Evolutionary conservation across 2,888 invertebrate species (phyloP), one percentile per base, ranked within the genome.

Genomic region (Nudaria mundana): DNA sequence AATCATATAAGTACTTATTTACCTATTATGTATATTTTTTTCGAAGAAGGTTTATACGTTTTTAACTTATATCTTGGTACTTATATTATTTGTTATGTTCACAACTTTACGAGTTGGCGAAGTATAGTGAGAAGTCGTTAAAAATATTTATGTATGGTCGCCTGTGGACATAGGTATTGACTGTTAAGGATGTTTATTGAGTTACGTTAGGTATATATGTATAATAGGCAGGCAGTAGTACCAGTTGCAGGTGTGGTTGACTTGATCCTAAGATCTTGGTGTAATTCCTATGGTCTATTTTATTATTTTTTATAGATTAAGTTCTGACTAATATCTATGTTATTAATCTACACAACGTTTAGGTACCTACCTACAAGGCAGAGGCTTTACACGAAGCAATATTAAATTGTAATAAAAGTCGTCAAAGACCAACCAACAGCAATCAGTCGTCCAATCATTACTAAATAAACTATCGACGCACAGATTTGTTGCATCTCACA

Each of bases 71-170:
- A n/a, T n/a, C n/a, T n/a, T n/a, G n/a, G n/a, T n/a, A n/a, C n/a
- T n/a, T n/a, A n/a, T 47, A 46, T 44, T 15, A 18, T 37, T 36
- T 52, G 48, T 61, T 55, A 50, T n/a, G 47, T 52, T 57, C 52
- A 46, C 47, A 36, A 50, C 44, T 31, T 55, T 53, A 53, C 46
- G 46, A 54, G 43, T 40, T 34, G 35, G 41, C 49, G 42, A 33
- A 50, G 44, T 56, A 65, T 64, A 74, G 72, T 66, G 72, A 66
- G 72, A 71, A 74, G 71, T 73, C 74, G 66, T 76, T 71, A 73
- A 64, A 55, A 55, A 62, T 61, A 68, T 49, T 44, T 57, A 71
- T 56, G 47, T 39, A 51, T 41, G 51, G 46, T 38, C 44, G 57
- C 52, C 45, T 53, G 54, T 52, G 63, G 63, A 67, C 52, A 58